Percentiles rank a stretch among this genome's conserved stretches.
These are phyloP conservation scores for Dromius quadrimaculatus DNA, from an alignment of 2,888 invertebrate genomes.

Conservation along the genomic window DNA sequence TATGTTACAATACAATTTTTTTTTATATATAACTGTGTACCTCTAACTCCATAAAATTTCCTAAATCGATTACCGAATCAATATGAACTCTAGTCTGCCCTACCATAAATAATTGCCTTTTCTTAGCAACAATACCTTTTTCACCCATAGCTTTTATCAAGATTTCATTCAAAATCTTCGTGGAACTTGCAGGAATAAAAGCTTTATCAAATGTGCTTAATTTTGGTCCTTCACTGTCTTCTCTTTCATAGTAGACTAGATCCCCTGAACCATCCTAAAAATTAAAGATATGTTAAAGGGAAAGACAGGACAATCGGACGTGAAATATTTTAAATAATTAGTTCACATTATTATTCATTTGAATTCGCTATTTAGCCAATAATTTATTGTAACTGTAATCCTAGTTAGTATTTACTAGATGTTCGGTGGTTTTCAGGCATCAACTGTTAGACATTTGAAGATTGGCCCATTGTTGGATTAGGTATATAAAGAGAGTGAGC, in stretches of 20 bases:
- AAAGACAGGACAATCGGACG: background rate
- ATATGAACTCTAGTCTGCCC: slow-evolving; percentile 90
- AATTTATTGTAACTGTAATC: too few species aligned
- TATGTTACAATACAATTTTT: background rate
- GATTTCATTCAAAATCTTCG: slow-evolving; percentile 67
- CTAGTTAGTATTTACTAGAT: too few species aligned
- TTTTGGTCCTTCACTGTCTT: slow-evolving; percentile 85
- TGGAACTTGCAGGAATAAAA: slow-evolving; percentile 68
- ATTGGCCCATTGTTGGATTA: background rate
- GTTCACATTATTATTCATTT: too few species aligned
- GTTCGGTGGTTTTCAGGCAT: background rate
- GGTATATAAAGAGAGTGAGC: too few species aligned
- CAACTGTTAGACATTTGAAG: background rate
- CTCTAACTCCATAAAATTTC: slow-evolving; percentile 88
- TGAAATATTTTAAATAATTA: too few species aligned
- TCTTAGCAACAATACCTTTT: slow-evolving; percentile 81
- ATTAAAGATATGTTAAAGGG: background rate
- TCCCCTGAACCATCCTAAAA: slow-evolving; percentile 72
- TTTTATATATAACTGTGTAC: slow-evolving; percentile 69
- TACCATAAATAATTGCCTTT: slow-evolving; percentile 80
- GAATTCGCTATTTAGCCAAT: too few species aligned
- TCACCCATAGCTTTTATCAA: slow-evolving; percentile 76
- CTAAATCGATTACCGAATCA: slow-evolving; percentile 84
- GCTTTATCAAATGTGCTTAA: slow-evolving; percentile 78
- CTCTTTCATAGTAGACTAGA: slow-evolving; percentile 84